Evolutionary conservation across 2,113 vertebrate genomes (phyloP).

Genomic region (Gnathonemus echidnorhynchus): DNA sequence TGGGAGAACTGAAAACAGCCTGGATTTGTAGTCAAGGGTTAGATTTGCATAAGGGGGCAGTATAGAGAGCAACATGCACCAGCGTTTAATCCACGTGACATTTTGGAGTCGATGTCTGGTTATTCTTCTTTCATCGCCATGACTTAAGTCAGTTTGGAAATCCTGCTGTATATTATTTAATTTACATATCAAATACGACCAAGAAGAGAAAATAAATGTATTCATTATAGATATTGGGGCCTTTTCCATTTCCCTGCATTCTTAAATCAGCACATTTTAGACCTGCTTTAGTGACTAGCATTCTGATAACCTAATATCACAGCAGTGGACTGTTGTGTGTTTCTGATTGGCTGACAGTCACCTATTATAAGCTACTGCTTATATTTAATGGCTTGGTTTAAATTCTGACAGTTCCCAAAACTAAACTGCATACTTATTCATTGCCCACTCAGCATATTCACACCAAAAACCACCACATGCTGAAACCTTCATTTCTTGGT

Average conservation of each 20-base stretch:
- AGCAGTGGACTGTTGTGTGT: neutral
- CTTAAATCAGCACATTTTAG: neutral
- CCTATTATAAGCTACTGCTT: neutral
- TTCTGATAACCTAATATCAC: neutral
- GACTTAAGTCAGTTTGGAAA: neutral
- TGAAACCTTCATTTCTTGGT: neutral
- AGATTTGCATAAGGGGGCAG: neutral
- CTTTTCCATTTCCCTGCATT: neutral
- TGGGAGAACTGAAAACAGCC: too few relatives aligned
- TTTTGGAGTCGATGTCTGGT: neutral
- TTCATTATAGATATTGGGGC: neutral
- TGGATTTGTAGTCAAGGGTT: too few relatives aligned
- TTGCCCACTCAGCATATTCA: neutral
- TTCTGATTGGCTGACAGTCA: neutral
- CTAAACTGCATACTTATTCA: neutral
- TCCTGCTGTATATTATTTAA: neutral
- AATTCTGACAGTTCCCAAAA: neutral
- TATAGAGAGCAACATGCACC: neutral
- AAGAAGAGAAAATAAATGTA: neutral
- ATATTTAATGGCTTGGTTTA: neutral
- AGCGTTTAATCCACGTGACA: neutral
- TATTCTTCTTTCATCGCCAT: neutral
- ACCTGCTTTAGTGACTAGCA: neutral
- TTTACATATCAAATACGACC: neutral
- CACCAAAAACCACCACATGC: neutral